Conservation (phyloP, 1,140 invertebrate genomes). For the Zaprionus nigranus region DNA sequence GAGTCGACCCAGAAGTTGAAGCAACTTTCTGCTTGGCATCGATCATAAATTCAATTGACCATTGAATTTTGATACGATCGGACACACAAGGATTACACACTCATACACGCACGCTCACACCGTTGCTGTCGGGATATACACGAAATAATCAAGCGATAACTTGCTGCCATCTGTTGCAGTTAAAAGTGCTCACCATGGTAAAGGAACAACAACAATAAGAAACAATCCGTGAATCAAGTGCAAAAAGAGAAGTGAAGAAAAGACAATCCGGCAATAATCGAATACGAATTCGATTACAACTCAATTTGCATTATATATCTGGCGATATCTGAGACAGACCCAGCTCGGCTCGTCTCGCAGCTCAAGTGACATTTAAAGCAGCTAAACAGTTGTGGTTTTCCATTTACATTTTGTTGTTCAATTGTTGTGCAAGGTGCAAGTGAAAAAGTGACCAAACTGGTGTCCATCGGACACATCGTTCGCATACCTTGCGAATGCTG, state of each 20-base stretch:
- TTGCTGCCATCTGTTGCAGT: constrained; percentile 59
- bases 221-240: constrained; percentile 56
- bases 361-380: constrained; percentile 70
- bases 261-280: constrained; percentile 15
- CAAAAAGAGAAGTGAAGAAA: constrained; percentile 38
- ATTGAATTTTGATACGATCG: constrained; percentile 84
- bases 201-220: constrained; percentile 38
- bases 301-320: constrained; percentile 25
- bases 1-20: constrained; percentile 84
- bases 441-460: constrained; percentile 20
- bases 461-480: background rate
- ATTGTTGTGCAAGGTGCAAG: constrained; percentile 62
- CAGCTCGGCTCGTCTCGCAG: constrained; percentile 21
- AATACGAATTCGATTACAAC: constrained; percentile 19
- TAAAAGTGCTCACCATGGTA: constrained; percentile 82
- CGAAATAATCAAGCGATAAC: constrained; percentile 20
- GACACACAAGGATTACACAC: constrained; percentile 67
- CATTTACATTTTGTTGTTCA: constrained; percentile 34
- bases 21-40: constrained; percentile 80
- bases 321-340: background rate
- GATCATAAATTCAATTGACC: constrained; percentile 83
- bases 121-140: constrained; percentile 41
- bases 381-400: constrained; percentile 26
- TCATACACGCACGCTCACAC: constrained; percentile 36
- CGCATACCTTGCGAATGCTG: constrained; percentile 28